A percentile compares a stretch with the other conserved stretches of the same genome.
Evolutionary conservation across 2,888 invertebrate genomes (phyloP).

Genomic region (Mactromeris polynyma): DNA sequence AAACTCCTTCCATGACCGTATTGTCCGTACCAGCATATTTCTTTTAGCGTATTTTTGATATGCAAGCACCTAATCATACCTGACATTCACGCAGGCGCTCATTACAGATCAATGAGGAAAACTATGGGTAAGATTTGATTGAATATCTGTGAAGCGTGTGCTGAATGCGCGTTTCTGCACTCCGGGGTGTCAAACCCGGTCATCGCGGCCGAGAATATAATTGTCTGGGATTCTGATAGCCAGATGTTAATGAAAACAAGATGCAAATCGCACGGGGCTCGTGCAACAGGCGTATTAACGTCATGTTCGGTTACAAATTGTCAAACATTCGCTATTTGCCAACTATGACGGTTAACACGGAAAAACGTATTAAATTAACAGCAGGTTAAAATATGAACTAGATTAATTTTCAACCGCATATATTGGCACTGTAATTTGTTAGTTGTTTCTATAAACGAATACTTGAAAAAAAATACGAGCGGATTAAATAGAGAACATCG

Average conservation of each 20-base stretch:
- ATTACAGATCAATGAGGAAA: conserved; percentile 46
- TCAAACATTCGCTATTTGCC: neutral
- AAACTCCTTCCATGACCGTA: conserved; percentile 12
- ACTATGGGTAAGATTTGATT: conserved; percentile 24
- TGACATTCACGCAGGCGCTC: conserved; percentile 46
- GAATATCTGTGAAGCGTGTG: conserved; percentile 28
- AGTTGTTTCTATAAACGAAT: no score
- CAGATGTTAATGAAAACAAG: conserved; percentile 42
- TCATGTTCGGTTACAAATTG: conserved; percentile 7
- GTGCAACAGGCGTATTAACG: neutral
- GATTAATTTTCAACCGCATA: neutral
- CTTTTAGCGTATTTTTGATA: conserved; percentile 2
- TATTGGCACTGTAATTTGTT: neutral
- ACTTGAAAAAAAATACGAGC: no score
- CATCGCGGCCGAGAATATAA: conserved; percentile 39
- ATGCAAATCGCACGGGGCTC: neutral
- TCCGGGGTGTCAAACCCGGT: conserved; percentile 46
- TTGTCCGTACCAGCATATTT: conserved; percentile 27
- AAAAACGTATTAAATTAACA: conserved; percentile 8
- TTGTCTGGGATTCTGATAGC: conserved; percentile 24
- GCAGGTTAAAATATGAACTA: neutral
- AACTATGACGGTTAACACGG: neutral
- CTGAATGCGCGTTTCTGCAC: conserved; percentile 31
- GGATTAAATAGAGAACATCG: no score
- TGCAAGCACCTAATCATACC: conserved; percentile 28